These are phyloP conservation scores for Bubo blakistoni DNA, from an alignment of 2,113 vertebrate species.

Conservation along the genomic window DNA sequence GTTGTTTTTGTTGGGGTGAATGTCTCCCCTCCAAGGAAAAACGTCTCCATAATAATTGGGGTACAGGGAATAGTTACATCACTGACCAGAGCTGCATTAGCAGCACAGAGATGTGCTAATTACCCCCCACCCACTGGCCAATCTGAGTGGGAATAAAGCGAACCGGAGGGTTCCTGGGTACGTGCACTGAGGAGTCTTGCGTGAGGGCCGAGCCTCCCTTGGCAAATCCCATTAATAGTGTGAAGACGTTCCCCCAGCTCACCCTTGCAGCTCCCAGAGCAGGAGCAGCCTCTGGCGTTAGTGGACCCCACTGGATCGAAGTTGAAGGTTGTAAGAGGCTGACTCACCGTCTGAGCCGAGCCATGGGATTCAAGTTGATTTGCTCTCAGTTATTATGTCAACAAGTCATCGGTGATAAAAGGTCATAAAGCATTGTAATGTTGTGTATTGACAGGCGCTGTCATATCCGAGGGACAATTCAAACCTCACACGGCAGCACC, in stretches of 20 bases:
- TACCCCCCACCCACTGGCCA: neutral
- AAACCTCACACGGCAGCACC: fast-evolving
- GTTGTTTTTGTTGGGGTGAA: neutral
- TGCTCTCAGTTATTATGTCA: constrained; percentile 45
- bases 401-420: constrained; percentile 55
- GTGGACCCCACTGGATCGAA: neutral
- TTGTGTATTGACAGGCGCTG: neutral
- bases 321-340: constrained; percentile 10
- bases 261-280: neutral
- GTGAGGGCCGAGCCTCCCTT: neutral
- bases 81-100: neutral
- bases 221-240: fast-evolving
- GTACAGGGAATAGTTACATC: neutral
- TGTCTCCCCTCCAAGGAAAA: neutral
- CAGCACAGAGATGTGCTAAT: neutral
- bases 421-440: constrained; percentile 49
- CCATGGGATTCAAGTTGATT: constrained; percentile 53
- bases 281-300: neutral
- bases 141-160: neutral
- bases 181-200: neutral
- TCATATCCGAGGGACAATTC: neutral
- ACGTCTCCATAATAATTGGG: neutral
- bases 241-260: neutral
- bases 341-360: constrained; percentile 34
- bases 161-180: neutral